Evolutionary conservation across 2,888 invertebrate genomes (phyloP), one percentile per base, ranked within the genome.

Genomic region (Ormyrus labotus): DNA sequence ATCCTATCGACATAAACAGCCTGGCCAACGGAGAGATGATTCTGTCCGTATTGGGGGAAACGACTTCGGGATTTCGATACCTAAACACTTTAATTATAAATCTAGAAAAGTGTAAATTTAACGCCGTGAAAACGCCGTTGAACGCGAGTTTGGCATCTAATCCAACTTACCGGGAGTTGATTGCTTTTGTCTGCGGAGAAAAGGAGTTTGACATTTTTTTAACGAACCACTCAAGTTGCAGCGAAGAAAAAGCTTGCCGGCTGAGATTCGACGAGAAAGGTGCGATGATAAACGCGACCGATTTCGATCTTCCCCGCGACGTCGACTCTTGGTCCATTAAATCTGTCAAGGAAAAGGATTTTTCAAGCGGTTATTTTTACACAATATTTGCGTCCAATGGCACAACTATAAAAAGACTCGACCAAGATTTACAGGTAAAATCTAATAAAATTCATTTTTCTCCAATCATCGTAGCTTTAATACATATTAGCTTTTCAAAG

Each of bases 201-300:
- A 50, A 63, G 8, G 68, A 13, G 51, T 76, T 76, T 9, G 76
- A 76, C 34, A n/a, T 76, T 11, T 76, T 76, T 45, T 8, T 71
- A 7, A 63, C 58, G 45, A 51, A 13, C 0, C 71, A 65, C 19
- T 0, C 19, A 8, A 64, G 50, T 2, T 78, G 78, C 10, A 58
- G 6, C 2, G 64, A 19, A 10, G 58, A 45, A 10, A 64, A 19
- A 6, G 65, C 58, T 7, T 71, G 71, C 5, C 58, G 78, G 45
- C 3, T 71, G 58, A 70, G 65, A 8, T 65, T 51, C 53, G 9
- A 10, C 10, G 10, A 47, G 8, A n/a, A 34, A 4, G 76, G 68
- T 0, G 13, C 51, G 5, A 51, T 55, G 0, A 47, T 13, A 1
- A 53, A 34, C 4, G 34, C 8, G 53, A 34, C 9, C 11, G 45